phyloP scores from a whole-genome alignment of 2,113 vertebrate species.

The Lepidiolamprologus cunningtoni region DNA sequence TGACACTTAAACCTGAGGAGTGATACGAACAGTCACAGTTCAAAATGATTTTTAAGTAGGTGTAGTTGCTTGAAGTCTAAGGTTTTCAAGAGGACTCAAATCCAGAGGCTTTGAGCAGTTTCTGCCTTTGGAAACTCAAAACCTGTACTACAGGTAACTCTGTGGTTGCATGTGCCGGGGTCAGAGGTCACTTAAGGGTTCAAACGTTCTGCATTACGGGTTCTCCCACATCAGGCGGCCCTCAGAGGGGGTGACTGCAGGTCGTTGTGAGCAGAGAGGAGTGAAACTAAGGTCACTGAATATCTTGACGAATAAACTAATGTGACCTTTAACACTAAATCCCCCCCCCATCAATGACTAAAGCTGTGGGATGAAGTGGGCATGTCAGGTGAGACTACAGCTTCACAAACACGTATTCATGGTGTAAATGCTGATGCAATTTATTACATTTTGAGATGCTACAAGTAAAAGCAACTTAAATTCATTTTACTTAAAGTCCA shows the following conservation, averaged over 20 bases:
- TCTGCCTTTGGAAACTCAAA: not conserved
- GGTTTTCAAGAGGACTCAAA: not conserved
- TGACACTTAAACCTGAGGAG: not conserved
- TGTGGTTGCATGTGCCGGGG: not conserved
- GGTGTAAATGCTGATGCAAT: constrained; percentile 28
- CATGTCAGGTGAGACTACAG: not conserved
- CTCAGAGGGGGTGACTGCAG: rapidly evolving
- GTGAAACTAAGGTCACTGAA: not conserved
- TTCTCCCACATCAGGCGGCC: not conserved
- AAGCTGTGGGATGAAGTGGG: rapidly evolving
- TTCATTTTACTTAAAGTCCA: constrained; percentile 31
- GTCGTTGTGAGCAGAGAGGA: not conserved
- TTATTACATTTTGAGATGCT: constrained; percentile 48
- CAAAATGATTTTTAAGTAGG: not conserved
- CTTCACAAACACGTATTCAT: not conserved
- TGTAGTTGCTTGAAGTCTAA: not conserved
- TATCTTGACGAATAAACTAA: not conserved
- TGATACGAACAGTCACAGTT: rapidly evolving
- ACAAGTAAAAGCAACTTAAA: constrained; percentile 24
- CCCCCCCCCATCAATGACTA: not conserved
- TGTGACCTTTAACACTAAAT: not conserved
- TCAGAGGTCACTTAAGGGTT: not conserved
- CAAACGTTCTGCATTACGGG: rapidly evolving
- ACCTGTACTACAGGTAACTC: not conserved
- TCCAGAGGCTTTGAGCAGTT: not conserved